Evolutionary conservation across 2,797 vertebrate species (phyloP).

Genomic region (Myotis vivesi): DNA sequence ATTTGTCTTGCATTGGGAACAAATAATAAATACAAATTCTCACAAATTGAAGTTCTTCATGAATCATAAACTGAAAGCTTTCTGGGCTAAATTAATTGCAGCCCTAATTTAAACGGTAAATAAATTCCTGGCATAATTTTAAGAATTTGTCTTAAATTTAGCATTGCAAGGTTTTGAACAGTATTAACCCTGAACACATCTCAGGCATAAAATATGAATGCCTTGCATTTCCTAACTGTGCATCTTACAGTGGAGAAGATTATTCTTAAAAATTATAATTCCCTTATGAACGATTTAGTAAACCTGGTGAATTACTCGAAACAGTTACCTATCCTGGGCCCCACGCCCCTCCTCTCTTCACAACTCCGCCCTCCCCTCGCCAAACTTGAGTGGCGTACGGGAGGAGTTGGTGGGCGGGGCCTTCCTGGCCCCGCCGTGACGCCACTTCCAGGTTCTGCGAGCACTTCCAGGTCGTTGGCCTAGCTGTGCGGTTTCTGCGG

Average conservation of each 20-base stretch:
- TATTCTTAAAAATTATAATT: neutral
- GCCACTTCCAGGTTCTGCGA: slow-evolving; percentile 63
- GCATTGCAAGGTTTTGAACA: neutral
- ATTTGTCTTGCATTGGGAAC: neutral
- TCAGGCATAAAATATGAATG: neutral
- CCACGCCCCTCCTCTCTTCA: neutral
- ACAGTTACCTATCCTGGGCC: accelerated
- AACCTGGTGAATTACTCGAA: neutral
- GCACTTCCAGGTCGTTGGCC: slow-evolving; percentile 61
- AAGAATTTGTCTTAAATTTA: neutral
- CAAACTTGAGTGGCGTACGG: accelerated
- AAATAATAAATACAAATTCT: slow-evolving; percentile 5
- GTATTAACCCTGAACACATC: neutral
- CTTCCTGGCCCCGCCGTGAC: accelerated
- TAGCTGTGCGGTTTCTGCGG: neutral
- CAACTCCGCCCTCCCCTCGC: neutral
- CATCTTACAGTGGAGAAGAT: neutral
- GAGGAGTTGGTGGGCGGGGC: neutral
- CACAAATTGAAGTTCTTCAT: neutral
- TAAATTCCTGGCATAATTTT: neutral
- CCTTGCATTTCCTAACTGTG: neutral
- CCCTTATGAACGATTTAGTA: neutral
- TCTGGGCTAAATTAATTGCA: neutral
- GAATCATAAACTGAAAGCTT: neutral
- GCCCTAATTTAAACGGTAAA: neutral